A percentile compares a stretch with the other conserved stretches of the same genome.
Evolutionary conservation across 2,888 invertebrate genomes (phyloP).

Genomic region (Leptarthrus brevirostris): DNA sequence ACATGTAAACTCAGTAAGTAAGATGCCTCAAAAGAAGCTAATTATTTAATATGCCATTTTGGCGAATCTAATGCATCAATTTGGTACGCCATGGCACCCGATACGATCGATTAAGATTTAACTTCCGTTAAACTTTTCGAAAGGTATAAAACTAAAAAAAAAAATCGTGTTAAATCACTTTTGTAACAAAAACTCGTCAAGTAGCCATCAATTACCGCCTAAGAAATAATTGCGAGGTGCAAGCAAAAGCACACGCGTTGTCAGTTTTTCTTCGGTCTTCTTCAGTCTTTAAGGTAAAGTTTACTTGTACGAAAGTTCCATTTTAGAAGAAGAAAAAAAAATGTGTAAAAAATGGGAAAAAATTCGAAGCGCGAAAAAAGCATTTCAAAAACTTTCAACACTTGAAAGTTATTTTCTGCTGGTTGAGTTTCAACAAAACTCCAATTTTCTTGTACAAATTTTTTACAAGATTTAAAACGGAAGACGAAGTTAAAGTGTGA

Average conservation of each 20-base stretch:
- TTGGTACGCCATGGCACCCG: no score
- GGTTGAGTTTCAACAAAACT: constrained; percentile 44
- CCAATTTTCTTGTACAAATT: constrained; percentile 41
- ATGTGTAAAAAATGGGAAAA: not conserved
- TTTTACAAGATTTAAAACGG: constrained; percentile 35
- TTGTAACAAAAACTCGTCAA: not conserved
- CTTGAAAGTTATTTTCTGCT: constrained; percentile 46
- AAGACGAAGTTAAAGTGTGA: constrained; percentile 42
- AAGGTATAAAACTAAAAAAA: not conserved
- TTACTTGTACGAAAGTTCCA: constrained; percentile 13
- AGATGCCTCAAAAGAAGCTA: no score
- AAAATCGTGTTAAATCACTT: not conserved
- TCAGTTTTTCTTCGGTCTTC: not conserved
- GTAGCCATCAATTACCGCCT: not conserved
- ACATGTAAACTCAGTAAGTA: no score
- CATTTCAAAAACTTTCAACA: constrained; percentile 28
- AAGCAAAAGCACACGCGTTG: not conserved
- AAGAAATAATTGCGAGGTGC: not conserved
- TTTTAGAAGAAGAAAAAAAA: not conserved
- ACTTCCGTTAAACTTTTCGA: not conserved
- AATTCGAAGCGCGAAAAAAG: constrained; percentile 1
- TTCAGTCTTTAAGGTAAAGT: constrained; percentile 12
- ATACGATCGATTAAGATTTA: no score
- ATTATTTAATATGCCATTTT: no score
- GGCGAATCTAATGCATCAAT: no score